Evolutionary conservation across 2,888 invertebrate species (phyloP).

Genomic region (Pachymerium ferrugineum): DNA sequence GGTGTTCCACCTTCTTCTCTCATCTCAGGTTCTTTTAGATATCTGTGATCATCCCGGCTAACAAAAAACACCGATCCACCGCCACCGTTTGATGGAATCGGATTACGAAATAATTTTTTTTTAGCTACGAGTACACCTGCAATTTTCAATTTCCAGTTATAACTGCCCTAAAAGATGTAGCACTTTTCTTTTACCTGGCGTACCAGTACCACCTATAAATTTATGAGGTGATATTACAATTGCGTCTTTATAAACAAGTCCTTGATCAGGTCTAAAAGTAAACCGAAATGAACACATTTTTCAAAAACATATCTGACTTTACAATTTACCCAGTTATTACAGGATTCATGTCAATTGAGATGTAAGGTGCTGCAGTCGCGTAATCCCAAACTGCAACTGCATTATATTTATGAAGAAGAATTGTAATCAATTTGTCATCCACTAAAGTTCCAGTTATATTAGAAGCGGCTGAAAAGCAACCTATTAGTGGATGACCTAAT

Average conservation of each 20-base stretch:
- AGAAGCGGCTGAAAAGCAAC: slow-evolving; percentile 79
- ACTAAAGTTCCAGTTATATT: slow-evolving; percentile 82
- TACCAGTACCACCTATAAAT: slow-evolving; percentile 83
- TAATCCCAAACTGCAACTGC: slow-evolving; percentile 87
- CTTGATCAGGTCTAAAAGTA: slow-evolving; percentile 51
- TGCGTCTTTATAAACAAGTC: slow-evolving; percentile 73
- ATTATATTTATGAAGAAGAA: slow-evolving; percentile 72
- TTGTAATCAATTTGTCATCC: slow-evolving; percentile 74
- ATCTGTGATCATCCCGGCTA: slow-evolving; percentile 50
- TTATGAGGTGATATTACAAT: slow-evolving; percentile 85
- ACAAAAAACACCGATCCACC: slow-evolving; percentile 57
- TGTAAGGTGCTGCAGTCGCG: slow-evolving; percentile 72
- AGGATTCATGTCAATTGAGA: slow-evolving; percentile 78
- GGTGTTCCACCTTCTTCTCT: slow-evolving; percentile 68
- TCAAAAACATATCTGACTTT: background rate
- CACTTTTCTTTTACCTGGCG: slow-evolving; percentile 56
- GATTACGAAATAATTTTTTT: slow-evolving; percentile 54
- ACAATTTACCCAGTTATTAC: slow-evolving; percentile 57
- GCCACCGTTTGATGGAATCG: slow-evolving; percentile 50
- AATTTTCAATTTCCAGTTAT: too few species aligned
- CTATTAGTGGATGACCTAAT: slow-evolving; percentile 63
- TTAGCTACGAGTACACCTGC: slow-evolving; percentile 61
- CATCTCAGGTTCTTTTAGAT: slow-evolving; percentile 55
- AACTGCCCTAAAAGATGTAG: background rate
- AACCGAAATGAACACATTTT: background rate